Percentiles rank a stretch among this genome's conserved stretches.
Evolutionary conservation across 2,797 vertebrate species (phyloP).

Genomic region (Poecilia wingei): DNA sequence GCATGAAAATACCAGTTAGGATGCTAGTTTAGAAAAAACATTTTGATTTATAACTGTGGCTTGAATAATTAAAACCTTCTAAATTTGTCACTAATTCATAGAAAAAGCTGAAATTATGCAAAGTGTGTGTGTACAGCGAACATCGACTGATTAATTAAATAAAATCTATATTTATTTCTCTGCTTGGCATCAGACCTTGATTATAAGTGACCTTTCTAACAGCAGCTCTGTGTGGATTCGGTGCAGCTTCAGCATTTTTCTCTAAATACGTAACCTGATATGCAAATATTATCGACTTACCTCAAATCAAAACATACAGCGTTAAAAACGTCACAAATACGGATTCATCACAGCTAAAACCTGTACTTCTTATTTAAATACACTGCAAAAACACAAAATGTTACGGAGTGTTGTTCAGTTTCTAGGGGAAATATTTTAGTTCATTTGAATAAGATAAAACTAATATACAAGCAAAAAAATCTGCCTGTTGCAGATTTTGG

Average conservation of each 20-base stretch:
- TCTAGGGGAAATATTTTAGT: neutral
- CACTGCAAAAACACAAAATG: neutral
- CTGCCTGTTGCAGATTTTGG: too few relatives aligned
- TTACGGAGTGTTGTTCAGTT: neutral
- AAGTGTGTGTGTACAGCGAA: conserved; percentile 14
- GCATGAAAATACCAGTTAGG: conserved; percentile 61
- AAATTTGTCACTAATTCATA: conserved; percentile 41
- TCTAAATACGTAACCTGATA: conserved; percentile 63
- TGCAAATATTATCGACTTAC: conserved; percentile 79
- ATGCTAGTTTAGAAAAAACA: conserved; percentile 56
- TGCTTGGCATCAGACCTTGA: conserved; percentile 42
- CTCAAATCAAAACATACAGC: conserved; percentile 65
- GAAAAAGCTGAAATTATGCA: conserved; percentile 18
- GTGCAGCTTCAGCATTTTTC: conserved; percentile 31
- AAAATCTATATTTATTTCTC: conserved; percentile 20
- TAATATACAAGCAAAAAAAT: neutral
- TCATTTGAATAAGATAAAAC: neutral
- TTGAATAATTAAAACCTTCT: conserved; percentile 18
- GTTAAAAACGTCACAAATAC: conserved; percentile 49
- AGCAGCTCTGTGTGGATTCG: conserved; percentile 48
- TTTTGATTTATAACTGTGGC: conserved; percentile 45
- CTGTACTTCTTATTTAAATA: conserved; percentile 47
- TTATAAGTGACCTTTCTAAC: conserved; percentile 77
- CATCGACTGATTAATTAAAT: conserved; percentile 36
- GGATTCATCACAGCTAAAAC: conserved; percentile 45